phyloP scores from a whole-genome alignment of 2,113 vertebrate genomes.

The Pedionomus torquatus region DNA sequence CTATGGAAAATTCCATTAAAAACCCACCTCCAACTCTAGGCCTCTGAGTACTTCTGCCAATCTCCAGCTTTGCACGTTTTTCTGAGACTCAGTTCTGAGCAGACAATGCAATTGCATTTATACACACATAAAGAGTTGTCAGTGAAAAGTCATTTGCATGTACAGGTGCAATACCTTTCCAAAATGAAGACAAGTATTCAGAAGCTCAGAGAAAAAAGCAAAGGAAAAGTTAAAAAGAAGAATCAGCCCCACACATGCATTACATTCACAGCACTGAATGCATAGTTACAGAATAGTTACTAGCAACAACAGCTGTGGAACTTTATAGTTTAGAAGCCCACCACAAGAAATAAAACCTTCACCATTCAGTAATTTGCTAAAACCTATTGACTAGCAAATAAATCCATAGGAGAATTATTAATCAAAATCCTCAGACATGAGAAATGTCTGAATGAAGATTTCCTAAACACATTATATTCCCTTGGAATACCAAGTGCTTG shows the following conservation, averaged over 20 bases:
- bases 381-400: neutral
- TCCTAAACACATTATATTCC: neutral
- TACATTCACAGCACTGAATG: neutral
- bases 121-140: neutral
- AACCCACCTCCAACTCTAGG: neutral
- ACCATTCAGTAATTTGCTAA: neutral
- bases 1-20: neutral
- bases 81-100: neutral
- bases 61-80: neutral
- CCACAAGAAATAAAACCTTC: neutral
- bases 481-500: neutral
- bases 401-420: neutral
- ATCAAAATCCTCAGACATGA: neutral
- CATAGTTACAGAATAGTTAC: neutral
- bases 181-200: neutral
- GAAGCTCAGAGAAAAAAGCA: neutral
- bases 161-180: neutral
- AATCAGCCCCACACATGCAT: fast-evolving
- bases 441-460: neutral
- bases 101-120: neutral
- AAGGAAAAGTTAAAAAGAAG: neutral
- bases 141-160: neutral
- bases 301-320: neutral
- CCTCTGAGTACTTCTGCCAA: neutral
- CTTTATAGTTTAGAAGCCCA: neutral